Evolutionary conservation across 2,797 vertebrate genomes (phyloP).

Genomic region (Moxostoma hubbsi): DNA sequence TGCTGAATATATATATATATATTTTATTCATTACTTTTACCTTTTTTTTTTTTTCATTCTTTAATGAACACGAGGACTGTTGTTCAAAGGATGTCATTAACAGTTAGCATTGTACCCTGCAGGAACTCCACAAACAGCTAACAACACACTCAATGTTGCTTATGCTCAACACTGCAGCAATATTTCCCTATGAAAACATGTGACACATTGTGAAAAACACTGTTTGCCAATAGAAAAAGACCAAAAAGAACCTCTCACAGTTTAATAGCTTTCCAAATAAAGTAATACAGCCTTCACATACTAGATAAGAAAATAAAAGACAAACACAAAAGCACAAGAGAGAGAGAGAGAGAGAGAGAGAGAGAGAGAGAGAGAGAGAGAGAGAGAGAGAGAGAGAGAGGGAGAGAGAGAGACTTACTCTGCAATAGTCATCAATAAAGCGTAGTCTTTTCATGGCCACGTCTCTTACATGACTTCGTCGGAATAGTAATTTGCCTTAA

Average conservation of each 20-base stretch:
- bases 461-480: slow-evolving; percentile 96
- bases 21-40: too few species aligned
- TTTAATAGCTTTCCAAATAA: too few species aligned
- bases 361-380: neutral
- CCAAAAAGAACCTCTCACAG: neutral
- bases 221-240: neutral
- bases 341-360: neutral
- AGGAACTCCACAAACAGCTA: too few species aligned
- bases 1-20: too few species aligned
- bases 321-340: neutral
- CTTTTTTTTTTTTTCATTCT: too few species aligned
- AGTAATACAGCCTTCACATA: neutral
- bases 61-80: too few species aligned
- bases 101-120: too few species aligned
- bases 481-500: slow-evolving; percentile 97
- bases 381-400: neutral
- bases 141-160: neutral
- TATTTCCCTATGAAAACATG: too few species aligned
- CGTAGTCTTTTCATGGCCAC: slow-evolving; percentile 97
- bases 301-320: neutral
- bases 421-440: slow-evolving; percentile 98
- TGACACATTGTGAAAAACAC: neutral
- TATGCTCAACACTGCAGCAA: too few species aligned
- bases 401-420: slow-evolving; percentile 79
- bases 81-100: too few species aligned